Evolutionary conservation across 2,888 invertebrate genomes (phyloP), one percentile per base, ranked within the genome.

Genomic region (Trichogramma dendrolimi): DNA sequence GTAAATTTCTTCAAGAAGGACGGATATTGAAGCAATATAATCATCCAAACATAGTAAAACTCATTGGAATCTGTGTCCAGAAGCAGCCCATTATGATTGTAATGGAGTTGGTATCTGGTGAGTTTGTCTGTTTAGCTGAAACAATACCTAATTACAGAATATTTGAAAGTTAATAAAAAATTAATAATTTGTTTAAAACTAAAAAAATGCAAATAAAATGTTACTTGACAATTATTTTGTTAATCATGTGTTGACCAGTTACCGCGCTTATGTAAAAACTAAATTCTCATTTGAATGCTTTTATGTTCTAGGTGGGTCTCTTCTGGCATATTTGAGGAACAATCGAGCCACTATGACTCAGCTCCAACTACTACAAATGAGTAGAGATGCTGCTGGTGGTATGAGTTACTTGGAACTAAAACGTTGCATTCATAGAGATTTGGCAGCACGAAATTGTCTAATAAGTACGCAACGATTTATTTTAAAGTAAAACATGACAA

Each of bases 71-170:
- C 71, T 97, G 96, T 71, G 96, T 96, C 67, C 96, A 96, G 80
- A 94, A 96, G 75, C 96, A 96, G 73, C 98, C 98, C 0, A 96
- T 98, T 62, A 96, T 97, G 96, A 96, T 98, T 73, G 96, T 98
- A 43, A 97, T 98, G 97, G 98, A 98, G 82, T 85, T 95, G 65
- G 96, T 96, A 52, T 88, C 91, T 70, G 91, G 91, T 90, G 77
- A 75, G 73, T 62, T 27, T 27, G 1, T 27, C 27, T 27, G 27
- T 38, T 58, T 39, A 40, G 14, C 10, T 3, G 41, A 7, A 57
- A 6, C 11, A 38, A 10, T n/a, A 2, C 27, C 38, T 55, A 5
- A 50, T 42, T 61, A 50, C 14, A 27, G 27, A 27, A 27, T 27
- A 27, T 2, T 27, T 27, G 27, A 27, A 2, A 27, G 39, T n/a